A percentile compares a stretch with the other conserved stretches of the same genome.
Evolutionary conservation across 2,797 vertebrate genomes (phyloP).

Genomic region (Aselliscus stoliczkanus): DNA sequence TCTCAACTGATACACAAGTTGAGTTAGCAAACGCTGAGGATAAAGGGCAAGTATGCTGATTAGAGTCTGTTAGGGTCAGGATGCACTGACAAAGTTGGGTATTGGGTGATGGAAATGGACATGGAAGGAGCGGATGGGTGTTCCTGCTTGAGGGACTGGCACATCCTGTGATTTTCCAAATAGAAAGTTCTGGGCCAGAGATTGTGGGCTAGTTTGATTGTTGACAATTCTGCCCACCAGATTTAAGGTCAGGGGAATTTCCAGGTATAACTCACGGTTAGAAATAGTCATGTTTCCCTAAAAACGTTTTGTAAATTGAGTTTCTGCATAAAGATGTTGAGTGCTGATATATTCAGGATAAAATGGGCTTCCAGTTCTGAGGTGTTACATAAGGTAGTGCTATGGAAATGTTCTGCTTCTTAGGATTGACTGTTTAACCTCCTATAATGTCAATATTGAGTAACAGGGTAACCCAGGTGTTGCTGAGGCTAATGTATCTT

Average conservation of each 20-base stretch:
- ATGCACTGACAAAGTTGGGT: neutral
- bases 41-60: neutral
- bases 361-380: neutral
- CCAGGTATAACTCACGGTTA: neutral
- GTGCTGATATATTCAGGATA: neutral
- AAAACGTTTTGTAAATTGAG: neutral
- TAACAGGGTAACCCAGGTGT: neutral
- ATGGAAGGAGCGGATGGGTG: neutral
- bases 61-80: neutral
- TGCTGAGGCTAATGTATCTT: neutral
- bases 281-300: constrained; percentile 24
- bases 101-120: neutral
- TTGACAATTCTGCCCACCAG: neutral
- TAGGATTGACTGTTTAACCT: neutral
- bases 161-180: constrained; percentile 35
- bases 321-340: constrained; percentile 6
- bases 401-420: neutral
- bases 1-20: neutral
- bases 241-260: constrained; percentile 28
- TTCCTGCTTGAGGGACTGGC: neutral
- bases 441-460: neutral
- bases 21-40: neutral
- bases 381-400: neutral
- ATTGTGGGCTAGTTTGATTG: neutral
- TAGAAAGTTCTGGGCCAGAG: constrained; percentile 34